Base-by-base conservation (phyloP, 2,888 invertebrate species). In the Phrixothrix hirtus region DNA sequence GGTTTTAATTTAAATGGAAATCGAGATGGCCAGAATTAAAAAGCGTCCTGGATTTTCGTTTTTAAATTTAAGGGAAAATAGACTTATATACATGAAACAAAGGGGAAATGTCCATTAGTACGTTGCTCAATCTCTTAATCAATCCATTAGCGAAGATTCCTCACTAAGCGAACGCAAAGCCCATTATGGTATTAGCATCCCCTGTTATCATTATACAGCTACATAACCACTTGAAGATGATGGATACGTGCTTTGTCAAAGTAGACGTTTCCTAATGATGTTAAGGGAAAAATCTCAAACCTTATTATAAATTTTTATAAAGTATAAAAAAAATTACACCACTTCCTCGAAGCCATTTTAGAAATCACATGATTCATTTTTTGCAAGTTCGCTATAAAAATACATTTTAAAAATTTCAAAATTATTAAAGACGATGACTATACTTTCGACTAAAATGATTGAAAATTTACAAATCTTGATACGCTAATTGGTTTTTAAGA, bases 121-220 rank as follows among this genome's bases (percentile, higher is more conserved):
- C 67, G 66, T 67, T 63, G 62, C 66, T 47, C 71, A 75, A 75
- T 75, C 76, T 75, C 75, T 75, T 77, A 76, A 77, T 76, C 76
- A 76, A 73, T 63, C 76, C 76, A 77, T 77, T 77, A 77, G 74
- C 71, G 70, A 64, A 69, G 70, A 70, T 73, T 62, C 68, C 68
- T 68, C 64, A 65, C 64, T 64, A 71, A 70, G 70, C 72, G 67
- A 68, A 63, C 57, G 62, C 61, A 73, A 75, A 76, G 73, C 75
- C 74, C 73, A 75, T 75, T 75, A 75, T 74, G 70, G 74, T 74
- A 74, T 74, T 71, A 71, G 68, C 71, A 69, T 68, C 68, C 72
- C 69, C 69, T 70, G 63, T 63, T 65, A 67, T 68, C 68, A 67
- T 69, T 68, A 69, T 67, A 62, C 29, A 29, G 29, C 39, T 29